These are phyloP conservation scores for Acanthosoma haemorrhoidale DNA, from an alignment of 2,888 invertebrate species.

Conservation along the genomic window DNA sequence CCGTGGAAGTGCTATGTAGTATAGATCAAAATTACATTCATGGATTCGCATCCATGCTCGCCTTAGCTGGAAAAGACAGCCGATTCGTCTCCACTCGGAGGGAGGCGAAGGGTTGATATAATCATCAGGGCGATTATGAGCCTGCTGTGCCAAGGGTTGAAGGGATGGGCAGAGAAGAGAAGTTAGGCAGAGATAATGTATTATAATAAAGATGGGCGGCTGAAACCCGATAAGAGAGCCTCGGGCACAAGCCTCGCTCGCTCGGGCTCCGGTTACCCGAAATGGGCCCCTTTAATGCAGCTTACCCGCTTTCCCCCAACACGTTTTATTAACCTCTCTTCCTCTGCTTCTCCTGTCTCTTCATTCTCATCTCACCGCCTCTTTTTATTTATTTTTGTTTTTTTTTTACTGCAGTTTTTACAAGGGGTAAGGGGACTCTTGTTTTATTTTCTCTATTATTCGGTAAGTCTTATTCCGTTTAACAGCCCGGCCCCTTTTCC, in stretches of 20 bases:
- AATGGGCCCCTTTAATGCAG: conserved; percentile 26
- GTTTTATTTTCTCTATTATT: neutral
- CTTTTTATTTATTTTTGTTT: neutral
- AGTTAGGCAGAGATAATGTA: neutral
- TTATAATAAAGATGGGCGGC: neutral
- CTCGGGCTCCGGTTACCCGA: conserved; percentile 5
- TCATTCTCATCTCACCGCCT: neutral
- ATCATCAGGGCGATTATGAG: too few relatives aligned
- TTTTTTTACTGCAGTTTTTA: neutral
- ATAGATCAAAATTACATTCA: too few relatives aligned
- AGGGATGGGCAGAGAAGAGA: neutral
- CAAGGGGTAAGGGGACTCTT: neutral
- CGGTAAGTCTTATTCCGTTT: neutral
- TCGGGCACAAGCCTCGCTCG: conserved; percentile 9
- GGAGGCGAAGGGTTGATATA: too few relatives aligned
- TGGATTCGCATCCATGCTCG: too few relatives aligned
- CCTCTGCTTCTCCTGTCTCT: conserved; percentile 14
- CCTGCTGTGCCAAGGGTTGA: neutral
- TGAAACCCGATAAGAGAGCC: neutral
- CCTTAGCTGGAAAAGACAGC: too few relatives aligned
- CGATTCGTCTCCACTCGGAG: too few relatives aligned
- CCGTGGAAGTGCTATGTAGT: too few relatives aligned
- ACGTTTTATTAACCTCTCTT: conserved; percentile 26
- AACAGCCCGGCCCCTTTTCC: neutral
- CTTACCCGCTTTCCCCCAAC: conserved; percentile 15